phyloP scores from a whole-genome alignment of 1,140 invertebrate species.

The Cyclina sinensis region DNA sequence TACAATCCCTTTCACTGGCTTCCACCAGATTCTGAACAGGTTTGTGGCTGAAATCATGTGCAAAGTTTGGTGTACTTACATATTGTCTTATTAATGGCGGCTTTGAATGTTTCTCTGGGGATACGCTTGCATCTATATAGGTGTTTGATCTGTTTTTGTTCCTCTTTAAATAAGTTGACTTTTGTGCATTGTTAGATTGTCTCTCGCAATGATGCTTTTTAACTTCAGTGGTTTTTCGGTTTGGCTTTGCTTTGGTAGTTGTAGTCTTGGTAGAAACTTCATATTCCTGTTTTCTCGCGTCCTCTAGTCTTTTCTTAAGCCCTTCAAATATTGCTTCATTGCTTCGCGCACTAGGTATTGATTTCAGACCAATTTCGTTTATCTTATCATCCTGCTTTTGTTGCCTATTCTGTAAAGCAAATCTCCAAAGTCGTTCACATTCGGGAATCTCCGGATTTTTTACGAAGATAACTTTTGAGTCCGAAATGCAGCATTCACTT shows the following conservation, averaged over 20 bases:
- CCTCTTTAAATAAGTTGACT: not conserved
- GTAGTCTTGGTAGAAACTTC: not conserved
- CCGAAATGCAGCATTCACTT: slow-evolving; percentile 53
- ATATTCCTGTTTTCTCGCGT: not conserved
- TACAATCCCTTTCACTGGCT: not conserved
- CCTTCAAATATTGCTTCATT: slow-evolving; percentile 57
- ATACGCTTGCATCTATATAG: not conserved
- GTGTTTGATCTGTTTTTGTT: not conserved
- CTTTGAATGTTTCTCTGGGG: not conserved
- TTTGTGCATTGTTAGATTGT: not conserved
- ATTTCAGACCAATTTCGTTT: not conserved
- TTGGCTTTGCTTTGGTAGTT: not conserved
- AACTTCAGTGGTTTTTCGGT: not conserved
- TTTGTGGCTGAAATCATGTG: not conserved
- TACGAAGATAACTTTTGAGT: slow-evolving; percentile 31
- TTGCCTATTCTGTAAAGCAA: slow-evolving; percentile 51
- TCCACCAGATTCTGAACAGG: not conserved
- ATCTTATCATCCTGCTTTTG: not conserved
- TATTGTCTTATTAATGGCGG: not conserved
- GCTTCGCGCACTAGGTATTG: slow-evolving; percentile 30
- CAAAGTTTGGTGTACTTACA: not conserved
- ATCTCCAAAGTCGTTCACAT: slow-evolving; percentile 55
- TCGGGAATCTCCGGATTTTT: slow-evolving; percentile 36
- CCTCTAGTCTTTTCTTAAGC: slow-evolving; percentile 38
- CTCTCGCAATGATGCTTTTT: not conserved